Conservation (phyloP, 2,797 vertebrate genomes). For the Cygnus olor region DNA sequence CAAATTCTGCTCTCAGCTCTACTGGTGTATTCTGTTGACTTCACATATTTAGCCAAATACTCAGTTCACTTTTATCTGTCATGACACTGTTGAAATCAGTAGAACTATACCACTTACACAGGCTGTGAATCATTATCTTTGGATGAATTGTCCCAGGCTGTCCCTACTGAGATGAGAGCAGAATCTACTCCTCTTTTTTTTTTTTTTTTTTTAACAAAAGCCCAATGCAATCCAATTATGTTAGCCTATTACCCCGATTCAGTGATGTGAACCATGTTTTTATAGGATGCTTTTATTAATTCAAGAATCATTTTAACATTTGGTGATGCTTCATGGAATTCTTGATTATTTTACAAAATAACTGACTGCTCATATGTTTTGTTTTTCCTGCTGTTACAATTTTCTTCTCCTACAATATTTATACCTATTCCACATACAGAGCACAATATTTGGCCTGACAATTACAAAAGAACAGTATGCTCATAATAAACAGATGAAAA, state of each 20-base stretch:
- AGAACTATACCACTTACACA: neutral
- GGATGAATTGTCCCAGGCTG: slow-evolving; percentile 1
- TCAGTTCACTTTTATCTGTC: slow-evolving; percentile 1
- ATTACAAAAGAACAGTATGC: neutral
- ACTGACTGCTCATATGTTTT: neutral
- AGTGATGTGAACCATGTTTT: neutral
- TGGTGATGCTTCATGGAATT: neutral
- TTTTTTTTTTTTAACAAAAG: neutral
- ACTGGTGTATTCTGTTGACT: neutral
- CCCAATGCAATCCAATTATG: neutral
- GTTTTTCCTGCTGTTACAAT: neutral
- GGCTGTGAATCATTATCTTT: slow-evolving; percentile 10
- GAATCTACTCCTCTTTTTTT: neutral
- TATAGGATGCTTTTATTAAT: neutral
- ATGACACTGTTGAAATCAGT: neutral
- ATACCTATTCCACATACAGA: neutral
- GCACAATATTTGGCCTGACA: neutral
- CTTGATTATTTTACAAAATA: fast-evolving
- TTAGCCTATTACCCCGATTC: neutral
- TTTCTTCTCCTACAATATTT: neutral
- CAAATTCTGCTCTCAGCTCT: neutral
- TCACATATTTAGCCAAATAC: neutral
- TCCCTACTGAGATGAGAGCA: neutral
- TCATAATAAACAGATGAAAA: neutral
- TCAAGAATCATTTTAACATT: neutral